These are phyloP conservation scores for Amazona vittata DNA, from an alignment of 2,113 vertebrate species.

Conservation along the genomic window DNA sequence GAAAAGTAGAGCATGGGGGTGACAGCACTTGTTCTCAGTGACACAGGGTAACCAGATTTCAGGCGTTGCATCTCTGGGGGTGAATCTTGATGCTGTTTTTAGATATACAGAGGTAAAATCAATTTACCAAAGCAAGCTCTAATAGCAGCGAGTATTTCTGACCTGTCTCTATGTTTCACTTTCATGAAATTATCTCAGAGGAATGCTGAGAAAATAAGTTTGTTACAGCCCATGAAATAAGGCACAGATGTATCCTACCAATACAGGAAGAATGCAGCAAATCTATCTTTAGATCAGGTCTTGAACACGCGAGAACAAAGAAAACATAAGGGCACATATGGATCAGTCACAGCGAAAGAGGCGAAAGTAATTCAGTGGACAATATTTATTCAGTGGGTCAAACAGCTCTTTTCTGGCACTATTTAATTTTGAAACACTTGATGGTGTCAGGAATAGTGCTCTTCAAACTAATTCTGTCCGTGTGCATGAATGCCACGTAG, in stretches of 20 bases:
- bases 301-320: neutral
- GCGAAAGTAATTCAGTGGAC: neutral
- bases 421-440: neutral
- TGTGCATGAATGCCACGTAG: fast-evolving
- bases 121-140: neutral
- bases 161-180: neutral
- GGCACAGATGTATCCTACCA: neutral
- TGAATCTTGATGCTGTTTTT: neutral
- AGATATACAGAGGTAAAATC: neutral
- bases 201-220: neutral
- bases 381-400: neutral
- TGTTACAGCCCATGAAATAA: neutral
- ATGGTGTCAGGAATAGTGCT: neutral
- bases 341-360: neutral
- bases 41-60: neutral
- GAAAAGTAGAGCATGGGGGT: neutral
- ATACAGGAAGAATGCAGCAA: neutral
- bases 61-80: neutral
- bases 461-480: neutral
- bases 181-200: neutral
- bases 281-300: neutral
- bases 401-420: neutral
- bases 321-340: fast-evolving
- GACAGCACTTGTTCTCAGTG: neutral
- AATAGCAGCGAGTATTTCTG: neutral